Base-by-base conservation (phyloP, 2,888 invertebrate genomes). In the Dione vanillae region DNA sequence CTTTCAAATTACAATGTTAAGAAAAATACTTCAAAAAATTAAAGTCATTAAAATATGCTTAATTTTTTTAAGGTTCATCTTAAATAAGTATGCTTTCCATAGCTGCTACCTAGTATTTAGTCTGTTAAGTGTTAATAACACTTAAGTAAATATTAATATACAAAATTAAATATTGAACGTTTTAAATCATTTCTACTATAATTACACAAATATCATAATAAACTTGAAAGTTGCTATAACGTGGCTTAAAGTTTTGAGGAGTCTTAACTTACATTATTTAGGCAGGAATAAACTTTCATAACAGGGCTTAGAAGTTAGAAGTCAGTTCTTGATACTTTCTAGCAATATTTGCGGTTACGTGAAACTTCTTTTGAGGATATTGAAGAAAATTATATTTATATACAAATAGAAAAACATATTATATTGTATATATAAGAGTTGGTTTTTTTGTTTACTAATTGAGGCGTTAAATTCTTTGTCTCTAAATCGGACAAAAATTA, bases 251-350 rank as follows among this genome's bases (percentile, higher is more conserved):
- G 71, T 71, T 71, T 51, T 35, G 20, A 67, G 62, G 47, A 69
- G 43, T 41, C 37, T 66, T 69, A 69, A 27, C n/a, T 67, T 64
- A 58, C 62, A 64, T 72, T 72, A 69, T 69, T 68, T 69, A 69
- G 49, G 54, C 59, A 72, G 67, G 69, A 62, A 65, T 47, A 51
- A 68, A 73, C 59, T 73, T 73, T 56, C 49, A 59, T 64, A 72
- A 69, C 62, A 74, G 70, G 70, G 70, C 72, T 73, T 69, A 68
- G 59, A 72, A 72, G 69, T 69, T 62, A 58, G 11, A 41, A 69
- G 61, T 49, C 45, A 66, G 27, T 45, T 56, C 56, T 59, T 58
- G 54, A 49, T 72, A 43, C 43, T 51, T 58, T 35, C 43, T 16
- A 51, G 54, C 40, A 67, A 47, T 40, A n/a, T 69, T 59, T 64